A percentile compares a stretch with the other conserved stretches of the same genome.
Evolutionary conservation across 2,888 invertebrate genomes (phyloP).

Genomic region (Ennomos quercinarius): DNA sequence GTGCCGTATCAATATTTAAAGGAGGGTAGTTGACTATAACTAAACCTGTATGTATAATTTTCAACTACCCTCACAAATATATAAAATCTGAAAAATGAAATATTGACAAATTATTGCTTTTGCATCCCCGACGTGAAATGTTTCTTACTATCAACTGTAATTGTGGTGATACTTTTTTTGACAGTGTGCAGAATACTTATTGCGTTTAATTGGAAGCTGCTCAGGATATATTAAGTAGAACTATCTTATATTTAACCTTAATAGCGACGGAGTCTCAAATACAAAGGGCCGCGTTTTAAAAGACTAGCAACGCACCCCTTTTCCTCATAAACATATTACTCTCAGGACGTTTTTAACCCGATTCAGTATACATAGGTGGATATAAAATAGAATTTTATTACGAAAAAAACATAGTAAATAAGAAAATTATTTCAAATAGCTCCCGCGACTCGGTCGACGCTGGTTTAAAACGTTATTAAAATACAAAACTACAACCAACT

Average conservation of each 20-base stretch:
- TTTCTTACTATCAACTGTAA: background rate
- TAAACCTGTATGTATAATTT: too few species aligned
- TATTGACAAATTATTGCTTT: background rate
- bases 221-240: conserved; percentile 23
- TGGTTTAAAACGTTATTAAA: conserved; percentile 27
- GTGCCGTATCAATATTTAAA: too few species aligned
- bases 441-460: conserved; percentile 59
- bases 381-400: conserved; percentile 38
- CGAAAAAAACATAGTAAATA: conserved; percentile 49
- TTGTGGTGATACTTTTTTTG: background rate
- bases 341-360: conserved; percentile 61
- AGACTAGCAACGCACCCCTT: conserved; percentile 60
- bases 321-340: conserved; percentile 43
- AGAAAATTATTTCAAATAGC: conserved; percentile 54
- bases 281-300: conserved; percentile 49
- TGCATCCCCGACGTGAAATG: conserved; percentile 2
- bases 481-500: conserved; percentile 26
- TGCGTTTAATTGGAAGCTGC: conserved; percentile 31
- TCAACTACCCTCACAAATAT: too few species aligned
- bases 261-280: conserved; percentile 51
- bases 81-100: too few species aligned
- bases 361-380: conserved; percentile 46
- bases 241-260: conserved; percentile 27
- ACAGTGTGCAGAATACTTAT: conserved; percentile 1
- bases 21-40: too few species aligned